These are phyloP conservation scores for Euwallacea fornicatus DNA, from an alignment of 1,140 invertebrate genomes.

Conservation along the genomic window DNA sequence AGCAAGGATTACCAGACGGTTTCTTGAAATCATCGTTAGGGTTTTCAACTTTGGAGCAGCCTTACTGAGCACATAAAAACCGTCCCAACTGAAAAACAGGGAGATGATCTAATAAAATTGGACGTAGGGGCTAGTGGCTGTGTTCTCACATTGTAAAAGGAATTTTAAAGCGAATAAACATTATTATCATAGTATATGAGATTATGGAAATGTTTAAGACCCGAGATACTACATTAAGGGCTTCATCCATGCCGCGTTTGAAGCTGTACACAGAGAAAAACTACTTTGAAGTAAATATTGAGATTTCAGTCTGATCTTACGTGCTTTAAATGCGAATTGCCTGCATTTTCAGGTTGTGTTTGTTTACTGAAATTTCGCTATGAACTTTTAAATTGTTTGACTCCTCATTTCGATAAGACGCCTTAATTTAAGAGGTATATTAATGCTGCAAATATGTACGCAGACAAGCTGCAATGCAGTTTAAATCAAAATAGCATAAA, in stretches of 20 bases:
- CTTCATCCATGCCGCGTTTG: conserved; percentile 1
- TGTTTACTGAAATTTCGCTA: not conserved
- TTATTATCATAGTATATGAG: conserved; percentile 8
- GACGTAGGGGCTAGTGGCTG: not conserved
- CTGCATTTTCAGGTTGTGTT: conserved; percentile 1
- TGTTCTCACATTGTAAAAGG: not conserved
- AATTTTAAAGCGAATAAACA: conserved; percentile 8
- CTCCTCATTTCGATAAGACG: no score
- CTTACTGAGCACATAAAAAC: no score
- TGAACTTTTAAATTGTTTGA: conserved; percentile 8
- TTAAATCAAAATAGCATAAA: no score
- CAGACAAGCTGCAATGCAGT: no score
- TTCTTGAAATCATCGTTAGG: no score
- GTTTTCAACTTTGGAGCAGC: no score
- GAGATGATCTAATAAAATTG: no score
- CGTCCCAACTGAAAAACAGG: no score
- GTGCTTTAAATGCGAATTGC: conserved; percentile 25
- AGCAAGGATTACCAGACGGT: not conserved
- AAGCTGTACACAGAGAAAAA: conserved; percentile 12
- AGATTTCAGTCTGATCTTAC: conserved; percentile 14
- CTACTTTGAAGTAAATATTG: conserved; percentile 26
- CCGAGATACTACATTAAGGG: conserved; percentile 11
- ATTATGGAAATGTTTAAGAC: conserved; percentile 14
- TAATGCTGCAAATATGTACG: no score
- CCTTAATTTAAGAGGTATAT: no score